phyloP scores from a whole-genome alignment of 2,888 invertebrate species.

The Ophion ellenae region DNA sequence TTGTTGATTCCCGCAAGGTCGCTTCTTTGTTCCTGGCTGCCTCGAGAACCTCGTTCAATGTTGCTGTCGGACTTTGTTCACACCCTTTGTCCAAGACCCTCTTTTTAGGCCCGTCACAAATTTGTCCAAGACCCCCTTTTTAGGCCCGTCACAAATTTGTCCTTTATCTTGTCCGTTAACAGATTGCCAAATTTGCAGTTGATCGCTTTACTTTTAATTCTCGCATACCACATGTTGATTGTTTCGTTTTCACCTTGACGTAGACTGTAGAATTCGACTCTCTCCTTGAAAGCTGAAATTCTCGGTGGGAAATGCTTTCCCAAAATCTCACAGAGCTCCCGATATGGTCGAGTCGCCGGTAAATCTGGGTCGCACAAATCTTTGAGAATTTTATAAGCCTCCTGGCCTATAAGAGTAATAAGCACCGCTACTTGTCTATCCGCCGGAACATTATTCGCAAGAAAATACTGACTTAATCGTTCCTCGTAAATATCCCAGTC shows the following conservation, averaged over 20 bases:
- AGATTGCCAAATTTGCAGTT: slow-evolving; percentile 67
- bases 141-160: slow-evolving; percentile 69
- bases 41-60: slow-evolving; percentile 40
- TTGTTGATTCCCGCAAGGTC: not conserved
- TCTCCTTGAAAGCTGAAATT: slow-evolving; percentile 63
- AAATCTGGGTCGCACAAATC: slow-evolving; percentile 66
- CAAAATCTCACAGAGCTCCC: slow-evolving; percentile 62
- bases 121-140: slow-evolving; percentile 49
- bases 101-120: too few species aligned
- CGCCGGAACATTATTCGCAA: slow-evolving; percentile 66
- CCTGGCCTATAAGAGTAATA: slow-evolving; percentile 65
- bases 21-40: not conserved
- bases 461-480: slow-evolving; percentile 65
- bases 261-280: slow-evolving; percentile 68
- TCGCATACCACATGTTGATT: slow-evolving; percentile 69
- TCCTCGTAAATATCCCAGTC: slow-evolving; percentile 68
- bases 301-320: slow-evolving; percentile 62
- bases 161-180: slow-evolving; percentile 69
- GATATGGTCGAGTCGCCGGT: slow-evolving; percentile 66
- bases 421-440: slow-evolving; percentile 67
- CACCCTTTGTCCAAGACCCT: slow-evolving; percentile 60
- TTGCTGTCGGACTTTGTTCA: slow-evolving; percentile 53
- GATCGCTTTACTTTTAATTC: slow-evolving; percentile 72
- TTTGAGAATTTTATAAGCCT: slow-evolving; percentile 67
- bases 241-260: slow-evolving; percentile 68